Conservation (phyloP, 2,888 invertebrate species). For the Gibbula magus region DNA sequence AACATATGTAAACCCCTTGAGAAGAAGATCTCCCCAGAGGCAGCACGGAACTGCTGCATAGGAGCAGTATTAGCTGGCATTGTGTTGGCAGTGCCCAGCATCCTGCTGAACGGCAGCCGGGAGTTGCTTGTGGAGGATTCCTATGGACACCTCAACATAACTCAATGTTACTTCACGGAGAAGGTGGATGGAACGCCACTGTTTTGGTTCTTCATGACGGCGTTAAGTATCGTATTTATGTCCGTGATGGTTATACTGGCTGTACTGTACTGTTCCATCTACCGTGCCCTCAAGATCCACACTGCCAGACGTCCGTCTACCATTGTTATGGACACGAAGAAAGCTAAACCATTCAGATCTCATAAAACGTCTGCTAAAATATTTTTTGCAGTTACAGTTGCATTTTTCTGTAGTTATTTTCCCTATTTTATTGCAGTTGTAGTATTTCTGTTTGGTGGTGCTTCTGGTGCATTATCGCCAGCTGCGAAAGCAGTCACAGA, state of each 20-base stretch:
- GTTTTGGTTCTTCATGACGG: background rate
- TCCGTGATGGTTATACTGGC: background rate
- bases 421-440: conserved; percentile 18
- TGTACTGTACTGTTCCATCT: background rate
- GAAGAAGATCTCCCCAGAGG: background rate
- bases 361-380: conserved; percentile 31
- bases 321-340: background rate
- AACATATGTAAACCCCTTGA: conserved; percentile 23
- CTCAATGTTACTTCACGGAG: background rate
- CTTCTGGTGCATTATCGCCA: background rate
- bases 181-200: background rate
- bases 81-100: background rate
- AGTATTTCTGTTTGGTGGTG: background rate
- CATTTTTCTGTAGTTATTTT: conserved; percentile 27
- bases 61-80: background rate
- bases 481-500: conserved; percentile 8
- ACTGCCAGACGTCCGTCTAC: background rate
- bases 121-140: background rate
- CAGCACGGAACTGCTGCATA: background rate
- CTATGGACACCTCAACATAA: background rate
- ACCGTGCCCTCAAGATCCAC: background rate
- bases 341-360: background rate
- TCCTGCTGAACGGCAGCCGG: background rate
- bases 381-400: conserved; percentile 27
- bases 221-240: background rate